A percentile compares a stretch with the other conserved stretches of the same genome.
These are phyloP conservation scores for Pipistrellus nathusii DNA, from an alignment of 2,797 vertebrate species.

Conservation along the genomic window DNA sequence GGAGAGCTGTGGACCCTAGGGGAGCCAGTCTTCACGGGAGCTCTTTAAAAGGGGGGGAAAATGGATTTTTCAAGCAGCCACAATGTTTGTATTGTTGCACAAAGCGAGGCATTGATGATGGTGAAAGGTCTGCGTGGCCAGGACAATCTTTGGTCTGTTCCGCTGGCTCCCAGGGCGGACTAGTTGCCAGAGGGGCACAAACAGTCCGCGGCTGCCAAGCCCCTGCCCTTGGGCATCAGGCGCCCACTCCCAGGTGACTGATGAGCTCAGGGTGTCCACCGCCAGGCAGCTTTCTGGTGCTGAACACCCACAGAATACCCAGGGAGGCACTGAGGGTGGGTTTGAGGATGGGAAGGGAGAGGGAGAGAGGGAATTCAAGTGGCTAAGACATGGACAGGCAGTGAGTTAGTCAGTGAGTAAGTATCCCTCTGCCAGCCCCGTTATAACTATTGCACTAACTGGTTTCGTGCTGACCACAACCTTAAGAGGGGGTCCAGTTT, in stretches of 20 bases:
- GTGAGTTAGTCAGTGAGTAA: background rate
- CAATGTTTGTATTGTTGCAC: conserved; percentile 90
- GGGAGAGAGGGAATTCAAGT: no score
- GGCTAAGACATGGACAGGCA: background rate
- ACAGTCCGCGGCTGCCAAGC: conserved; percentile 75
- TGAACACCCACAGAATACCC: background rate
- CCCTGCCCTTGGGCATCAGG: conserved; percentile 17
- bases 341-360: background rate
- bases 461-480: background rate
- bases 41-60: conserved; percentile 68
- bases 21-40: conserved; percentile 34
- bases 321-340: background rate
- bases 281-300: background rate
- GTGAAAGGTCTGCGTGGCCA: conserved; percentile 81
- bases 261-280: background rate
- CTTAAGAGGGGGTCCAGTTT: background rate
- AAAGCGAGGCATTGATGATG: conserved; percentile 90
- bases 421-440: background rate
- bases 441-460: background rate
- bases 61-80: conserved; percentile 77
- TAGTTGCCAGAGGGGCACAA: conserved; percentile 86
- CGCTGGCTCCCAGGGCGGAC: conserved; percentile 84
- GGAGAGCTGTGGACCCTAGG: background rate
- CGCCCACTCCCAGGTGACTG: conserved; percentile 4
- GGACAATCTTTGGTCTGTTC: conserved; percentile 95